Base-by-base conservation (phyloP, 2,797 vertebrate species). In the Sebastes flavidus region DNA sequence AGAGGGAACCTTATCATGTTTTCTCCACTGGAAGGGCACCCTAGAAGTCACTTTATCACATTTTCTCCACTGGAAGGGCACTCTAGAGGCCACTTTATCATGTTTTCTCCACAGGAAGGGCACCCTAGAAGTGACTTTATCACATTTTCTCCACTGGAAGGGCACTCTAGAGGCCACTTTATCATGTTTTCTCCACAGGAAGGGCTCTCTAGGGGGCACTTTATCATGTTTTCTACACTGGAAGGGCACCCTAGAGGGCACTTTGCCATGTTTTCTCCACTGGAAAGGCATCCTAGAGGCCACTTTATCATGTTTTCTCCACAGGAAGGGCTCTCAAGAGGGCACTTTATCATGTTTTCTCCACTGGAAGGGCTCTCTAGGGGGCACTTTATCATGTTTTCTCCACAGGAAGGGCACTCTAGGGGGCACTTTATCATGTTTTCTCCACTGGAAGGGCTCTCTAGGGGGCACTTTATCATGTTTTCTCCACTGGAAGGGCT, bases 391-490 rank as follows among this genome's bases (percentile, higher is more conserved):
- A 14, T 42, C 38, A 16, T 1, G 0, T 42, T 42, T 42, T 14
- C 1, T 38, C 1, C 36, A 38, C 36, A 5, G 36, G 12, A 38
- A 38, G 12, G 12, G 1, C 4, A 5, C 36, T 0, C 13, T 38
- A 5, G 13, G 14, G 0, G 12, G 0, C 13, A 38, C 13, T 6
- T 38, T 38, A 6, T 36, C 34, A 36, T 0, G 0, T 36, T 36
- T 36, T 12, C 0, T 36, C 10, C 34, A 12, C 34, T 2, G 34
- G 11, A 36, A 36, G 11, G 34, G 1, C 34, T 2, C 11, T 0
- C 34, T 36, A 12, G 10, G 12, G 0, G 34, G 0, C 34, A 36
- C 34, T 2, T 36, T 36, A 36, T 36, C 34, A 36, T 0, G 0
- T 36, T 36, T 34, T 11, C 0, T 34, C 3, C 34, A 4, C 34